Evolutionary conservation across 2,888 invertebrate species (phyloP).

Genomic region (Linnaemya tessellans): DNA sequence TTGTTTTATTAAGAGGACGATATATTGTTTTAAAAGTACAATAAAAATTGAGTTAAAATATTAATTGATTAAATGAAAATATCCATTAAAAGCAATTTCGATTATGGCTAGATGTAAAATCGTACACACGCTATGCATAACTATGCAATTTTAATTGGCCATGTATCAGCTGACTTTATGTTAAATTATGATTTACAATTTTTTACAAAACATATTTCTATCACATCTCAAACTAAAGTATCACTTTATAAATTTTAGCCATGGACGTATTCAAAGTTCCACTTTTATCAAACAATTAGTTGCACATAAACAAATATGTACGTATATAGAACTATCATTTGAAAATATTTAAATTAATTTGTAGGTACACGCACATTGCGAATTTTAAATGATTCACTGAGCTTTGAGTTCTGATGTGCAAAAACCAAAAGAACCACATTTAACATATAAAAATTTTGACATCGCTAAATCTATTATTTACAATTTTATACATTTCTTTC

Average conservation of each 20-base stretch:
- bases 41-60: no score
- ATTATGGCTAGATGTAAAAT: no score
- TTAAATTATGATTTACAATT: no score
- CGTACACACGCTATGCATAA: no score
- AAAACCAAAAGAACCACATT: neutral
- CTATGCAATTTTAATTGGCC: no score
- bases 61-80: no score
- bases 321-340: neutral
- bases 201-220: neutral
- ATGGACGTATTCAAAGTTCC: neutral
- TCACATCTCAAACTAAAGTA: neutral
- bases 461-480: conserved; percentile 28
- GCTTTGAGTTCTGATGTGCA: neutral
- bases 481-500: conserved; percentile 12
- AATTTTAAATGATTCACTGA: conserved; percentile 26
- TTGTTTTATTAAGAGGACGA: no score
- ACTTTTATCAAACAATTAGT: conserved; percentile 8
- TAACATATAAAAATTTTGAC: conserved; percentile 12
- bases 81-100: no score
- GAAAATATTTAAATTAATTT: conserved; percentile 3
- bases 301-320: neutral
- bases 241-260: neutral
- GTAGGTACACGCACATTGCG: neutral
- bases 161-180: no score
- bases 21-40: no score